A percentile compares a stretch with the other conserved stretches of the same genome.
phyloP scores from a whole-genome alignment of 2,888 invertebrate genomes.

The Oligia latruncula region DNA sequence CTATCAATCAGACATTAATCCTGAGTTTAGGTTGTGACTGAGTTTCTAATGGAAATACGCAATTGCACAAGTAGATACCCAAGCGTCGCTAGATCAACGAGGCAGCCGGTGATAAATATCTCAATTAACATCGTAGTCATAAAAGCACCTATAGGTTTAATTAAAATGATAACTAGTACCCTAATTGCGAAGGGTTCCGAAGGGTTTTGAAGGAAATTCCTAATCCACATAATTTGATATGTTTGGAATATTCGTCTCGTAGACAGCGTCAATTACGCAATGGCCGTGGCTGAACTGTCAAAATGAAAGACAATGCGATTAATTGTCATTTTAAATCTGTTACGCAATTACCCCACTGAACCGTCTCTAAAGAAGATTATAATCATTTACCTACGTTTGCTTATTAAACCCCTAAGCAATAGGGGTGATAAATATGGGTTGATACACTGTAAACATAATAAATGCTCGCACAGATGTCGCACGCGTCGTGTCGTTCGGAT shows the following conservation, averaged over 20 bases:
- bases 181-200: no score
- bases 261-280: neutral
- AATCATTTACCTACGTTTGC: slow-evolving; percentile 10
- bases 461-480: slow-evolving; percentile 32
- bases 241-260: neutral
- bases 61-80: neutral
- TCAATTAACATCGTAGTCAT: neutral
- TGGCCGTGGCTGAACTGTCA: neutral
- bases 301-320: neutral
- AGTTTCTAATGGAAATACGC: neutral
- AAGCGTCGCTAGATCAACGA: neutral
- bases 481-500: slow-evolving; percentile 22
- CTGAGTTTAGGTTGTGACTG: neutral
- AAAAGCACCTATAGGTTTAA: neutral
- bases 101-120: neutral
- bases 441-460: slow-evolving; percentile 33
- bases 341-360: neutral
- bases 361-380: slow-evolving; percentile 4
- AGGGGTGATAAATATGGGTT: slow-evolving; percentile 32
- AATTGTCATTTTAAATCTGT: neutral
- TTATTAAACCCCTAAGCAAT: slow-evolving; percentile 31
- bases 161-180: slow-evolving; percentile 2
- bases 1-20: neutral
- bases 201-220: neutral
- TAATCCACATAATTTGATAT: neutral